Evolutionary conservation across 1,140 invertebrate species (phyloP).

Genomic region (Medauroidea extradentata): DNA sequence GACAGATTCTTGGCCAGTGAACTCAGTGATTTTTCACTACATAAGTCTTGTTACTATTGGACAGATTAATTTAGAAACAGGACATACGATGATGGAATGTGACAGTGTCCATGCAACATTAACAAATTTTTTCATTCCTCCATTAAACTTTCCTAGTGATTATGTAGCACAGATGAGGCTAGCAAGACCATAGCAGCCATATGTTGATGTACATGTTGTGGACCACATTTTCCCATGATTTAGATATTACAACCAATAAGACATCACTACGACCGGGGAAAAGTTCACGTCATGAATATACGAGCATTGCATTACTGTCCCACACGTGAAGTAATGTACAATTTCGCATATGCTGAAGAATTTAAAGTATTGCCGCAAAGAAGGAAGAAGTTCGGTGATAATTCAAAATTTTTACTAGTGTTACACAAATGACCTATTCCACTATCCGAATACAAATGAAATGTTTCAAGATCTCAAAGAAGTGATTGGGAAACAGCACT

Average conservation of each 20-base stretch:
- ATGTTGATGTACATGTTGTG: conserved; percentile 15
- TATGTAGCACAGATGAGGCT: conserved; percentile 21
- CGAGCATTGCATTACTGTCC: too few relatives aligned
- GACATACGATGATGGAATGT: conserved; percentile 38
- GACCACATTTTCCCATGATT: conserved; percentile 15
- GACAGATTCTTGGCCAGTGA: conserved; percentile 36
- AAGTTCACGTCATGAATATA: neutral
- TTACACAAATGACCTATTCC: too few relatives aligned
- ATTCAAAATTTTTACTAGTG: too few relatives aligned
- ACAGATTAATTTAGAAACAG: conserved; percentile 40
- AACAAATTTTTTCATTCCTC: conserved; percentile 20
- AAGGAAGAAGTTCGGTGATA: too few relatives aligned
- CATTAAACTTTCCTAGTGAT: conserved; percentile 20
- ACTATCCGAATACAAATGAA: too few relatives aligned
- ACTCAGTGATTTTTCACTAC: conserved; percentile 25
- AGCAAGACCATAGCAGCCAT: conserved; percentile 17
- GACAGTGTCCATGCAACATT: conserved; percentile 32
- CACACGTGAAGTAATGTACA: too few relatives aligned
- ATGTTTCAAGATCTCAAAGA: too few relatives aligned
- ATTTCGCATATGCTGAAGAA: too few relatives aligned
- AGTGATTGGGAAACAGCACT: too few relatives aligned
- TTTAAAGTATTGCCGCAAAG: too few relatives aligned
- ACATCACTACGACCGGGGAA: neutral
- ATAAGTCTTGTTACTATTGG: conserved; percentile 29
- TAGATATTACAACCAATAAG: conserved; percentile 1